Evolutionary conservation across 53 echinoderm and acorn worm species (phyloP), one percentile per base, ranked within the genome.

Genomic region (Henricia sp.): DNA sequence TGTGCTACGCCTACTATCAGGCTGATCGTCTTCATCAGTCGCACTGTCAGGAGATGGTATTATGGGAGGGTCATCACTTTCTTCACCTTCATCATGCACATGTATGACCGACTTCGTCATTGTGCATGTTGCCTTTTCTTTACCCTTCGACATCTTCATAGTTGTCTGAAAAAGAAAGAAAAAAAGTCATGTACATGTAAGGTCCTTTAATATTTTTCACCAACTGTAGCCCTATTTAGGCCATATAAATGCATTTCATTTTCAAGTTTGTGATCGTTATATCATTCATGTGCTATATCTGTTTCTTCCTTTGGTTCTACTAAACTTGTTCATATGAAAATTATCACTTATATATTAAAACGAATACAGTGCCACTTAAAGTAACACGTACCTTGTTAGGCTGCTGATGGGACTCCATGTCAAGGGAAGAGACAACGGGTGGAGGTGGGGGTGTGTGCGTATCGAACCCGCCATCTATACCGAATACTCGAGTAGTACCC

Each of bases 51-150:
- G n/a, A n/a, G n/a, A n/a, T n/a, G n/a, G n/a, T n/a, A n/a, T n/a
- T n/a, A n/a, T n/a, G n/a, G n/a, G 68, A 68, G 40, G 40, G 24
- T 68, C 68, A 3, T 68, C 68, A 43, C 19, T 68, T 41, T 32
- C 68, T 1, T 68, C 68, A 68, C 68, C 68, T 41, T 41, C 42
- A 39, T 68, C 41, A 16, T 40, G 68, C 43, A 41, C 68, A 68
- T 43, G 41, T 26, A 68, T 39, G 68, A 68, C 68, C 42, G 41
- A 68, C 68, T 68, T 68, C 68, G 68, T 68, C 68, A 68, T 33
- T 41, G 68, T 68, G 68, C 68, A 16, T 68, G 68, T 68, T 68
- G 68, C 68, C 68, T 68, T 41, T 68, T 2, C 68, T 68, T 68
- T 68, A 11, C 68, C 68, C 23, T 2, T 68, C 40, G 68, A 68